Base-by-base conservation (phyloP, 2,888 invertebrate species). In the Gryllus longicercus region DNA sequence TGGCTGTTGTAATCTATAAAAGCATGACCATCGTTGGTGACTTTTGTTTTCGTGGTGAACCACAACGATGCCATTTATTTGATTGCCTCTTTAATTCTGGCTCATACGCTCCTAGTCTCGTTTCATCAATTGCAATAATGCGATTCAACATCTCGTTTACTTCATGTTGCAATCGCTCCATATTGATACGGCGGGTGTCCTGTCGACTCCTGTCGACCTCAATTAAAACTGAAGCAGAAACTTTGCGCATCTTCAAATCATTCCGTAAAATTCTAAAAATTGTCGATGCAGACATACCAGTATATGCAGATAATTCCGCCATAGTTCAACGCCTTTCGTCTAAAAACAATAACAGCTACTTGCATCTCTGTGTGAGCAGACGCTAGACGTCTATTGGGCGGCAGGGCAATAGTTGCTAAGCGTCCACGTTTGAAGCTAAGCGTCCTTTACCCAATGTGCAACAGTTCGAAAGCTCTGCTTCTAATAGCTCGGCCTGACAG, bases 121-220 rank as follows among this genome's bases (percentile, higher is more conserved):
- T 78, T 78, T 78, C 63, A 78, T 78, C 78, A 38, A 78, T 23
- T 23, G 75, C 23, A 75, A 8, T 63, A 11, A 78, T 78, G 74
- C 25, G 3, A 74, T 78, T 51, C 23, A 78, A 23, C 74, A 78
- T 78, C 12, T 63, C 25, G 25, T 74, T 51, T 50, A 51, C 77
- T 50, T 77, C 23, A 5, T 12, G 51, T 18, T 50, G 50, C n/a
- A 50, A 50, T 50, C 77, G 50, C 50, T 77, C 77, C 50, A 77
- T 21, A 50, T 77, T 77, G 51, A 77, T 50, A 50, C 10, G 77
- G 16, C 51, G 11, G 11, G 4, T 77, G 11, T 50, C 51, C n/a
- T 50, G 21, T 18, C 50, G 51, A 38, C 51, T 77, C 77, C 51
- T 50, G 12, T 77, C 18, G 21, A 77, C 21, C 77, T 51, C 77